Conservation (phyloP, 2,888 invertebrate genomes). For the Pasiphila rectangulata region DNA sequence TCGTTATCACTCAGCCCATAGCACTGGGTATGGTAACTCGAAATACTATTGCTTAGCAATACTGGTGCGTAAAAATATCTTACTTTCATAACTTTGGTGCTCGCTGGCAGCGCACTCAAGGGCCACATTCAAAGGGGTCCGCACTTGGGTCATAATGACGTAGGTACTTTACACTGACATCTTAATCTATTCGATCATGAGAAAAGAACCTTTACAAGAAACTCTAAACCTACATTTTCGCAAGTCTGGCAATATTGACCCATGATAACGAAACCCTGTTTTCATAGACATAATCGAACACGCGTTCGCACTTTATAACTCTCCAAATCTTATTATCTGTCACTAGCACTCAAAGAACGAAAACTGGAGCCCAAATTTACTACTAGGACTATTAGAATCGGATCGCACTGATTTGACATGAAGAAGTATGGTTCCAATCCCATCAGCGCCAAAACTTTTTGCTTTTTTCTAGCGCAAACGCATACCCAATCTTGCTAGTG, state of each 20-base stretch:
- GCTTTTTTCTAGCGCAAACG: no score
- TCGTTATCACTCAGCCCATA: conserved; percentile 2
- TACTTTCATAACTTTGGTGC: conserved; percentile 16
- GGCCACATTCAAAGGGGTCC: background rate
- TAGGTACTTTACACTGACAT: no score
- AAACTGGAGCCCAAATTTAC: no score
- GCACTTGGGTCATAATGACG: background rate
- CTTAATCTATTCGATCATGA: no score
- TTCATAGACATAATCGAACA: background rate
- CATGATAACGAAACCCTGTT: background rate
- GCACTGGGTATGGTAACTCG: conserved; percentile 23
- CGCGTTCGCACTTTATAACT: background rate
- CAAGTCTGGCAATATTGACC: background rate
- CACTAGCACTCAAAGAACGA: no score
- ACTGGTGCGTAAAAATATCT: conserved; percentile 28
- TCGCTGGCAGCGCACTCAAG: conserved; percentile 10
- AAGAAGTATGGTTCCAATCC: no score
- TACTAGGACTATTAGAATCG: no score
- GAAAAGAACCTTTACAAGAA: no score
- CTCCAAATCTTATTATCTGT: no score
- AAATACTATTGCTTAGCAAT: conserved; percentile 44
- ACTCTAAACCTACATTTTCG: background rate
- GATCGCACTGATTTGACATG: no score
- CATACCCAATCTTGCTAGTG: no score
- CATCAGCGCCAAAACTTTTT: no score